phyloP scores from a whole-genome alignment of 2,888 invertebrate genomes.

The Parnassius orleans region DNA sequence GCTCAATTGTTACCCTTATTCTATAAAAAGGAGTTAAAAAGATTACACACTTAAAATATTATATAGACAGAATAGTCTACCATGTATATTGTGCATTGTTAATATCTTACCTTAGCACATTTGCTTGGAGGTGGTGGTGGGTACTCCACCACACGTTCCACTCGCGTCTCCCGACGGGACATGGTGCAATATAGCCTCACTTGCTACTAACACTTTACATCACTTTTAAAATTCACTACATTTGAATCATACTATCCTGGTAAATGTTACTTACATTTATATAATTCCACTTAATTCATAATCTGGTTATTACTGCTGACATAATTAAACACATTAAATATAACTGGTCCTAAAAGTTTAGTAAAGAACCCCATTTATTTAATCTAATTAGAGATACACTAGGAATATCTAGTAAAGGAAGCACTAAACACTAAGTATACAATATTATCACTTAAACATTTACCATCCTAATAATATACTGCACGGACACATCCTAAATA shows the following conservation, averaged over 20 bases:
- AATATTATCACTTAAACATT: background rate
- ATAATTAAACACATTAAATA: background rate
- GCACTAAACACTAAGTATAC: background rate
- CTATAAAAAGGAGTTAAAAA: too few species aligned
- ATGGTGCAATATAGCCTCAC: slow-evolving; percentile 38
- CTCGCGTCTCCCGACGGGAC: slow-evolving; percentile 58
- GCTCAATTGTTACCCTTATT: too few species aligned
- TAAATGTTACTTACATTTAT: too few species aligned
- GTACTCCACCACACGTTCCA: slow-evolving; percentile 48
- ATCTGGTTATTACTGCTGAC: background rate
- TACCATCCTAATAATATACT: background rate
- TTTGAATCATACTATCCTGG: background rate
- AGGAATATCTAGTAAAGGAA: background rate
- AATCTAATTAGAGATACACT: too few species aligned
- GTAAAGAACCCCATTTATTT: background rate
- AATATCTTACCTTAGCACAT: slow-evolving; percentile 61
- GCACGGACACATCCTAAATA: background rate
- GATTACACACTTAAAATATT: background rate
- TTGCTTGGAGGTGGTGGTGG: slow-evolving; percentile 68
- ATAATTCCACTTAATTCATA: background rate
- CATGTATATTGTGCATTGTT: background rate
- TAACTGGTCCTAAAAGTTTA: background rate
- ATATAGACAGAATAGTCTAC: background rate
- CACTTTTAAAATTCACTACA: background rate
- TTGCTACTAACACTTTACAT: background rate